Evolutionary conservation across 92 coral and sea anemone species (phyloP).

Genomic region (Porites lobata): DNA sequence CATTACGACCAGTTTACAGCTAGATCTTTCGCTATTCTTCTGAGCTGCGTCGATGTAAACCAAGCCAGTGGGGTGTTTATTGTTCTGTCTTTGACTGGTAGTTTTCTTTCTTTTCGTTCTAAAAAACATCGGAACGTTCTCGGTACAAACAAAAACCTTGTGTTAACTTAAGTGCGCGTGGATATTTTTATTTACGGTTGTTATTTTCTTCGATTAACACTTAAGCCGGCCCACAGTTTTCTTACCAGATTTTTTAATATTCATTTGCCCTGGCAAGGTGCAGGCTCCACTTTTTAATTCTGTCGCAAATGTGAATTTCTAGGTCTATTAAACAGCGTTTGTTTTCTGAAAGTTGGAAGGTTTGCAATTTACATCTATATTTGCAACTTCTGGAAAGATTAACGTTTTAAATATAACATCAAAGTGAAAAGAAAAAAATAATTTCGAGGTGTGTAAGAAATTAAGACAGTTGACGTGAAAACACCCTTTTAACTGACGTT

Average conservation of each 20-base stretch:
- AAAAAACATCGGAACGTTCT: constrained; percentile 24
- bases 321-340: constrained; percentile 84
- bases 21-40: constrained; percentile 45
- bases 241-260: constrained; percentile 42
- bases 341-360: constrained; percentile 66
- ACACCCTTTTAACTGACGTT: constrained; percentile 32
- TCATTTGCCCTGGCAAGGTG: constrained; percentile 32
- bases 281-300: constrained; percentile 74
- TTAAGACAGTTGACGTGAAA: constrained; percentile 28
- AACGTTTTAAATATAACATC: constrained; percentile 2
- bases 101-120: constrained; percentile 17
- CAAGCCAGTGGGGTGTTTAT: constrained; percentile 41
- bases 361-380: constrained; percentile 70
- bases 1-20: constrained; percentile 41
- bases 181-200: constrained; percentile 5
- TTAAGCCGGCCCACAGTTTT: constrained; percentile 28
- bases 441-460: constrained; percentile 19
- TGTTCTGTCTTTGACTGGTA: constrained; percentile 17
- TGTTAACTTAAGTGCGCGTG: constrained; percentile 19
- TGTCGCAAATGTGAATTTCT: constrained; percentile 72
- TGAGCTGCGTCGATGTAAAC: constrained; percentile 41
- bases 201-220: constrained; percentile 19
- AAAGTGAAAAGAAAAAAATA: constrained; percentile 3
- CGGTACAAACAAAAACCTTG: constrained; percentile 51
- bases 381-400: constrained; percentile 41